Percentiles rank a stretch among this genome's conserved stretches.
phyloP scores from a whole-genome alignment of 2,888 invertebrate species.

The Platynereis dumerilii region DNA sequence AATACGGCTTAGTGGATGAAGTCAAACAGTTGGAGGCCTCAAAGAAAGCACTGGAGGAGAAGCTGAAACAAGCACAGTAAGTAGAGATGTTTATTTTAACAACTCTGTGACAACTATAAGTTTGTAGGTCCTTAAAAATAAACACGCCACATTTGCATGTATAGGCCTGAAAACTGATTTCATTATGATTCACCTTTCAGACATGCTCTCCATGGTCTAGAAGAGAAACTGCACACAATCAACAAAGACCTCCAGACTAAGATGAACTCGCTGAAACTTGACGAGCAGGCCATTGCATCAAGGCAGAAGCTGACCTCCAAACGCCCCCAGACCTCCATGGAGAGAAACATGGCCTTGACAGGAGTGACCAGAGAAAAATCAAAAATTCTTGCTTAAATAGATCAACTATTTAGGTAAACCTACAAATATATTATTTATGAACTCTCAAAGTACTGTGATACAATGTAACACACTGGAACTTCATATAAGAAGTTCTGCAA shows the following conservation, averaged over 20 bases:
- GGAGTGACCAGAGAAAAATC: slow-evolving; percentile 32
- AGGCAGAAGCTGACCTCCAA: slow-evolving; percentile 55
- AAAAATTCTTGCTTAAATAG: slow-evolving; percentile 22
- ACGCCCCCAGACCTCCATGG: slow-evolving; percentile 45
- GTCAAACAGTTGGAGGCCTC: slow-evolving; percentile 63
- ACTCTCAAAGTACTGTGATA: too few relatives aligned
- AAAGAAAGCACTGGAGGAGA: slow-evolving; percentile 68
- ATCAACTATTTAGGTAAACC: too few relatives aligned
- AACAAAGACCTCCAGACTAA: slow-evolving; percentile 62
- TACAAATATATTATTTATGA: too few relatives aligned
- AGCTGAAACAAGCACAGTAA: slow-evolving; percentile 67
- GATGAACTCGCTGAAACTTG: slow-evolving; percentile 61
- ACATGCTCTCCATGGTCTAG: slow-evolving; percentile 61
- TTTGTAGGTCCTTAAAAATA: too few relatives aligned
- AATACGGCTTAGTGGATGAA: slow-evolving; percentile 63
- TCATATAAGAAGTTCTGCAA: too few relatives aligned
- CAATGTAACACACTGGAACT: too few relatives aligned
- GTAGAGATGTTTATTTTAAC: slow-evolving; percentile 8
- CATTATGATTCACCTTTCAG: slow-evolving; percentile 43
- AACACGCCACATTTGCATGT: too few relatives aligned
- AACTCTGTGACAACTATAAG: not conserved
- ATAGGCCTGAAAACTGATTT: not conserved
- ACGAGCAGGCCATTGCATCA: slow-evolving; percentile 59
- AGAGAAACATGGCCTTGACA: slow-evolving; percentile 34
- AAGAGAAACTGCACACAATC: slow-evolving; percentile 61